phyloP scores from a whole-genome alignment of 2,797 vertebrate species.

The Phaenicophaeus curvirostris region DNA sequence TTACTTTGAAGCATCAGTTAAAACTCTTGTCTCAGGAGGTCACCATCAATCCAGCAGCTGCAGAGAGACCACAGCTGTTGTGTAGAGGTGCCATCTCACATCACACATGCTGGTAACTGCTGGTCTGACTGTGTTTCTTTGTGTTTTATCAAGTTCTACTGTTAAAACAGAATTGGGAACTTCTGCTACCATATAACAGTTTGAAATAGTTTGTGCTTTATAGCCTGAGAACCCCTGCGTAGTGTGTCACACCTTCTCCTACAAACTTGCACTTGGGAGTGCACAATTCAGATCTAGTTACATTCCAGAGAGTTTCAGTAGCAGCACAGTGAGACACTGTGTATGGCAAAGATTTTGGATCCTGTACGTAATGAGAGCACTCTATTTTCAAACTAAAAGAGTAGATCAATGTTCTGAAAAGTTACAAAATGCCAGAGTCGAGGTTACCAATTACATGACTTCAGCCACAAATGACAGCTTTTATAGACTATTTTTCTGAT shows the following conservation, averaged over 20 bases:
- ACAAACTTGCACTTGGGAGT: neutral
- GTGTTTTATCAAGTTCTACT: neutral
- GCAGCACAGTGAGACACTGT: accelerated
- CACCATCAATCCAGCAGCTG: neutral
- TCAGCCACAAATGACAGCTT: neutral
- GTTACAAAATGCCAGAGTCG: neutral
- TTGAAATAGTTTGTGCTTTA: neutral
- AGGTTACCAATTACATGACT: neutral
- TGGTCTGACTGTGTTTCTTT: neutral
- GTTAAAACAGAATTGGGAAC: neutral
- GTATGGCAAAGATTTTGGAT: neutral
- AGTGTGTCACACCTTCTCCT: neutral
- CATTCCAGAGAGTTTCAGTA: neutral
- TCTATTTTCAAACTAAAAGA: neutral
- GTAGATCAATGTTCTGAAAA: neutral
- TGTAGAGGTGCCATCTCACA: neutral
- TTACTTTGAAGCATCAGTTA: neutral
- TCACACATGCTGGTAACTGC: accelerated
- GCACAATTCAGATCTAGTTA: neutral
- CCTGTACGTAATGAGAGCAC: neutral
- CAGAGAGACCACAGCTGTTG: neutral
- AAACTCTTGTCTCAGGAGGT: neutral
- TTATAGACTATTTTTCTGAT: neutral
- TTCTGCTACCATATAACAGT: neutral
- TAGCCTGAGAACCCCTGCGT: neutral